Conservation (phyloP, 2,888 invertebrate genomes). For the Cistogaster globosa region DNA sequence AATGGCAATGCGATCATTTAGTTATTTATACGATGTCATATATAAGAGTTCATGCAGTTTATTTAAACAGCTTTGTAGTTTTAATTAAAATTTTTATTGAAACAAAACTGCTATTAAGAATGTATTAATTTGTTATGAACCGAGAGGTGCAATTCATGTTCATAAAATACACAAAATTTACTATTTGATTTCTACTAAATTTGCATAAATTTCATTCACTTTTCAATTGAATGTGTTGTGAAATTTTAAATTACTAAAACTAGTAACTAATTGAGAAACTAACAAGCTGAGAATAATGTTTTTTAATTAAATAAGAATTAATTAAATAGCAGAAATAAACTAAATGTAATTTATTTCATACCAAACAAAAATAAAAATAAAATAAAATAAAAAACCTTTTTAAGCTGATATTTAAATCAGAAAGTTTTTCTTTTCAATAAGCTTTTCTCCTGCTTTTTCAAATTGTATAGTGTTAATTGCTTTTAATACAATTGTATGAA, state of each 20-base stretch:
- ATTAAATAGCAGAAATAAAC: not conserved
- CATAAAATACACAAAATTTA: slow-evolving; percentile 3
- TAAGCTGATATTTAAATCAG: not conserved
- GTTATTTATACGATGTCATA: not conserved
- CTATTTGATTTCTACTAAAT: not conserved
- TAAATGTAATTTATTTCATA: not conserved
- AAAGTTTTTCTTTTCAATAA: not conserved
- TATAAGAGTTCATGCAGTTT: not conserved
- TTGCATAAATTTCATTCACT: not conserved
- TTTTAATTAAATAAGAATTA: not conserved
- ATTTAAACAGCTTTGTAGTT: not conserved
- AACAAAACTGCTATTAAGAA: not conserved
- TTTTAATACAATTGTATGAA: slow-evolving; percentile 7
- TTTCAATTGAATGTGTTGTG: not conserved
- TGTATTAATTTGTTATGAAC: not conserved
- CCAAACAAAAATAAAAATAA: not conserved
- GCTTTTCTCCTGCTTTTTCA: not conserved
- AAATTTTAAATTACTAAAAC: too few species aligned
- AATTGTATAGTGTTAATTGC: slow-evolving; percentile 3
- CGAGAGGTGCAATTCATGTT: not conserved
- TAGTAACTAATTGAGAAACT: not conserved
- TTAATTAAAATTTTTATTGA: slow-evolving; percentile 33
- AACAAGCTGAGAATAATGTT: not conserved
- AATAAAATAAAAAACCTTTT: not conserved
- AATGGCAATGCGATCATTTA: not conserved